phyloP scores from a whole-genome alignment of 2,888 invertebrate species.

The Athripsodes cinereus region DNA sequence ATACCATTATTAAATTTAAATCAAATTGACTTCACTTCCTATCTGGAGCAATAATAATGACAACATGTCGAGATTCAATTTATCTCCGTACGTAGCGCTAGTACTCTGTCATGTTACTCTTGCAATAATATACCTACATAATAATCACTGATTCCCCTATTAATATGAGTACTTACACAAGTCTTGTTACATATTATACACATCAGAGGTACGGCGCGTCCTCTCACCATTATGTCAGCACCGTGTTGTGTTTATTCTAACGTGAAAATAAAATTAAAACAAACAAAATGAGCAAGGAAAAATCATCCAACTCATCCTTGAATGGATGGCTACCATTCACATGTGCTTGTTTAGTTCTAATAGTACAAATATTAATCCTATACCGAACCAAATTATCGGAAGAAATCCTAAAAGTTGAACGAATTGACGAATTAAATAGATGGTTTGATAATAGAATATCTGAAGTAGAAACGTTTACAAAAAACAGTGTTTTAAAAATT shows the following conservation, averaged over 20 bases:
- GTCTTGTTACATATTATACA: neutral
- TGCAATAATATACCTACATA: neutral
- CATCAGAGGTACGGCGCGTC: neutral
- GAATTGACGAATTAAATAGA: neutral
- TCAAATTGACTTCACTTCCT: neutral
- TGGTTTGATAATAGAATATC: neutral
- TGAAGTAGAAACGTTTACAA: neutral
- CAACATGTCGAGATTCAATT: neutral
- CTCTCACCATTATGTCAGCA: slow-evolving; percentile 5
- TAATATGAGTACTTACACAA: slow-evolving; percentile 3
- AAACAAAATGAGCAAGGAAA: slow-evolving; percentile 12
- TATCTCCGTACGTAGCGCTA: neutral
- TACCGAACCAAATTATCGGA: neutral
- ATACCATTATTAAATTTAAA: too few relatives aligned
- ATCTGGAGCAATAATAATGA: neutral
- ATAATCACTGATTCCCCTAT: neutral
- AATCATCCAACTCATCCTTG: neutral
- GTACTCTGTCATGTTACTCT: neutral
- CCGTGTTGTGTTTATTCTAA: neutral
- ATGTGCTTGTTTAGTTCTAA: slow-evolving; percentile 9
- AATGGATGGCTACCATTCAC: slow-evolving; percentile 8
- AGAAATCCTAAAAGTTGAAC: neutral
- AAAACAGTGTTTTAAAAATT: neutral
- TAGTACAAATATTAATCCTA: slow-evolving; percentile 9
- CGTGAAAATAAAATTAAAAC: slow-evolving; percentile 3